Evolutionary conservation across 2,797 vertebrate species (phyloP).

Genomic region (Ataeniobius toweri): DNA sequence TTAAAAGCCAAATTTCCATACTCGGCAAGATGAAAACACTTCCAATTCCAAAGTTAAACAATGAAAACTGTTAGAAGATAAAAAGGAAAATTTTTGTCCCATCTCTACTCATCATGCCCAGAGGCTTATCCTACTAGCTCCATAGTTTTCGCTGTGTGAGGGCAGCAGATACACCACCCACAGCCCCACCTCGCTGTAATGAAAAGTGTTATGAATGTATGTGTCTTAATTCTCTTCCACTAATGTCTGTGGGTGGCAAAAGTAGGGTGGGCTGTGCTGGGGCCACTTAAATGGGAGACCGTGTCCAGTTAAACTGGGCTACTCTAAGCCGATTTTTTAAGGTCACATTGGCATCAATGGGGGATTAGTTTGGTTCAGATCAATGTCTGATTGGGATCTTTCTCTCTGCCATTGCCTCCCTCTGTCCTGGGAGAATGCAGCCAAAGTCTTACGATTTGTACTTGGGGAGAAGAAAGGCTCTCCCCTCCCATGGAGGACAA

Average conservation of each 20-base stretch:
- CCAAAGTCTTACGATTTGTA: slow-evolving; percentile 84
- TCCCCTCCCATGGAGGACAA: slow-evolving; percentile 79
- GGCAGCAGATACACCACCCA: slow-evolving; percentile 54
- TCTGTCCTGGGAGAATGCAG: slow-evolving; percentile 76
- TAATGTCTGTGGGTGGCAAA: slow-evolving; percentile 84
- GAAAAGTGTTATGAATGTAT: slow-evolving; percentile 87
- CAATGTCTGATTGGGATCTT: slow-evolving; percentile 84
- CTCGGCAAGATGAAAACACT: slow-evolving; percentile 1
- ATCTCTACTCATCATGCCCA: slow-evolving; percentile 53
- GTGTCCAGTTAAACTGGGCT: slow-evolving; percentile 85
- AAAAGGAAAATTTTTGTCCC: slow-evolving; percentile 28
- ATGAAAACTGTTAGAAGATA: slow-evolving; percentile 35
- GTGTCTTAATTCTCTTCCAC: slow-evolving; percentile 79
- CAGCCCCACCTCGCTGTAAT: slow-evolving; percentile 70
- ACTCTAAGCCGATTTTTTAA: slow-evolving; percentile 86
- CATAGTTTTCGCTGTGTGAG: slow-evolving; percentile 63
- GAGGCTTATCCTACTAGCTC: slow-evolving; percentile 52
- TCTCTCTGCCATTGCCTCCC: slow-evolving; percentile 79
- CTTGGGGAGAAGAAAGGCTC: slow-evolving; percentile 80
- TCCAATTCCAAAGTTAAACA: slow-evolving; percentile 8
- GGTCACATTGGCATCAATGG: slow-evolving; percentile 86
- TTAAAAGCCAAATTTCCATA: slow-evolving; percentile 20
- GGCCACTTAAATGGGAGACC: slow-evolving; percentile 75
- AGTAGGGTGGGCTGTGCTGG: slow-evolving; percentile 73
- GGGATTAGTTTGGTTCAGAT: slow-evolving; percentile 87